A percentile compares a stretch with the other conserved stretches of the same genome.
phyloP scores from a whole-genome alignment of 2,888 invertebrate genomes.

The Anodontia alba region DNA sequence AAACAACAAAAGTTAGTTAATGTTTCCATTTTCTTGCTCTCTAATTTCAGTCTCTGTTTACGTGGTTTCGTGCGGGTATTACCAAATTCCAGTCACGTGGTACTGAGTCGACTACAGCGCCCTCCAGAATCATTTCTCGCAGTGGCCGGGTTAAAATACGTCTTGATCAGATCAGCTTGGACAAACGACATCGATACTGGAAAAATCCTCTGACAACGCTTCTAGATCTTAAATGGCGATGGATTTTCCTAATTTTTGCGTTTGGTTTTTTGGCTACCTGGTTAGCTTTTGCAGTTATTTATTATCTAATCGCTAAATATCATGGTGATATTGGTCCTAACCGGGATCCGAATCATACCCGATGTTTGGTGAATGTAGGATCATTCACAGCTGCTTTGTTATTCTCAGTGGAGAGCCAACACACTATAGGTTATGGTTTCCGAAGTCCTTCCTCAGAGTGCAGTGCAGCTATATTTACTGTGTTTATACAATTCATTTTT shows the following conservation, averaged over 20 bases:
- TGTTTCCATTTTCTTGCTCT: background rate
- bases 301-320: conserved; percentile 80
- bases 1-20: no score
- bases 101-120: background rate
- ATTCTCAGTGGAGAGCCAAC: conserved; percentile 98
- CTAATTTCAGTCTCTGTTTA: background rate
- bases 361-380: conserved; percentile 89
- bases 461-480: conserved; percentile 94
- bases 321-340: conserved; percentile 83
- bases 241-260: conserved; percentile 94
- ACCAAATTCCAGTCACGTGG: conserved; percentile 3
- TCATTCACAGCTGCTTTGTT: conserved; percentile 96
- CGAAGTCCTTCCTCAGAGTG: conserved; percentile 95
- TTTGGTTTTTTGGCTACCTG: conserved; percentile 94
- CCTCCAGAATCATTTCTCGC: conserved; percentile 52
- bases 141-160: conserved; percentile 58
- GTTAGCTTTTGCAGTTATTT: conserved; percentile 90
- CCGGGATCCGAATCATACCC: conserved; percentile 68
- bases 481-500: conserved; percentile 95
- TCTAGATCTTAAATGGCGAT: conserved; percentile 95
- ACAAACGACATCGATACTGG: conserved; percentile 57
- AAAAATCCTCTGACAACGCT: conserved; percentile 96
- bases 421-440: conserved; percentile 96
- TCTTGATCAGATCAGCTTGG: conserved; percentile 51
- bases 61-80: background rate